Evolutionary conservation across 2,797 vertebrate genomes (phyloP), one percentile per base, ranked within the genome.

Genomic region (Apogon talboti): DNA sequence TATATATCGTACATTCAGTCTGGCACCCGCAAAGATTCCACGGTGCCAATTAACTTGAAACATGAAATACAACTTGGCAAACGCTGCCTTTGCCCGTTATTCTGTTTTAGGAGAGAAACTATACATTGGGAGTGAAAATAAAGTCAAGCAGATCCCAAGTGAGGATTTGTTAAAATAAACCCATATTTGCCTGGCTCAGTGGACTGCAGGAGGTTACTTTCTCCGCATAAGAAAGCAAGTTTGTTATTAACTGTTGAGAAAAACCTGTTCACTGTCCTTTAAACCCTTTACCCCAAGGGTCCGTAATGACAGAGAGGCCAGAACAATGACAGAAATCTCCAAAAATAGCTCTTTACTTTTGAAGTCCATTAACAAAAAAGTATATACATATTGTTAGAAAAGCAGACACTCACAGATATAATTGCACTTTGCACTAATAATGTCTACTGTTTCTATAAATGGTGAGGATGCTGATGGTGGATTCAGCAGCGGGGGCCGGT

Each of bases 331-430:
- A 73, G 44, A 62, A 58, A 58, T 73, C 83, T 91, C 74, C 72
- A 87, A 91, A 92, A 94, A 90, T 87, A 87, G 60, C 56, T 85
- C 76, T 91, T 85, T 88, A 86, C 81, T 85, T 64, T 69, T 78
- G 64, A 81, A 76, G 76, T 82, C 80, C 58, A 83, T 63, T 72
- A 72, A 83, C 61, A 86, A 87, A 85, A 84, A 83, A 51, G 67
- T 90, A 91, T 90, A 82, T 87, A 93, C 90, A 93, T 79, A 83
- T 78, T 67, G 74, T 84, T 87, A 84, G 64, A 87, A 82, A 90
- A 85, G 82, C 76, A 91, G 75, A 91, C 72, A 89, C 78, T 87
- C 68, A 90, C 78, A 91, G 79, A 87, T 87, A 89, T 85, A 92
- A 87, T 88, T 87, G 77, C 85, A 91, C 86, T 83, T 90, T 75